Evolutionary conservation across 1,140 invertebrate species (phyloP), one percentile per base, ranked within the genome.

Genomic region (Liolophura sinensis): DNA sequence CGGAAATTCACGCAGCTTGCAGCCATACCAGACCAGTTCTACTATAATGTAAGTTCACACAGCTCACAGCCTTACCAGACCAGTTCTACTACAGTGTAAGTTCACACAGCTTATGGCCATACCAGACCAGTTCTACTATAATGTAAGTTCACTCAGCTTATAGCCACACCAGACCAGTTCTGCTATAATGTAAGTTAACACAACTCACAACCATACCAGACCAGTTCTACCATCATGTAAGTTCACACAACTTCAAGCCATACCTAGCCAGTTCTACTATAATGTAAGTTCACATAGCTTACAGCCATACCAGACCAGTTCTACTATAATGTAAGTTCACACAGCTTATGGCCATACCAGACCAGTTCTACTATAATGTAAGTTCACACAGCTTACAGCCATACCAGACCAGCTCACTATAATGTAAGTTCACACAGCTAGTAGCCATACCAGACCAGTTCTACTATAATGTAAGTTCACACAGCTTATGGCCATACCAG

Each of bases 11-110:
- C 67, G 6, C 73, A 81, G 56, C 67, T 84, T 12, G 63, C 78
- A 12, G 70, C 71, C 16, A 82, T 82, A n/a, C 78, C 81, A n/a
- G 79, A 80, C 46, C 80, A 83, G 60, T 83, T 84, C 64, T 82
- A 82, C 60, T 83, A 82, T 60, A 79, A 84, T 75, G 80, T 83
- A 71, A 73, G 76, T 73, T 22, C 1, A 31, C 3, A 40, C 73
- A 81, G 56, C 68, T 84, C 12, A 65, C 78, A 12, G 70, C 71
- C 16, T 82, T 82, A n/a, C 78, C 81, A n/a, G 79, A 80, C 46
- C 80, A 83, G 60, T 83, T 84, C 66, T 82, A 82, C 60, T 83
- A 82, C 58, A 79, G 83, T 75, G 80, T 83, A 71, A 73, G 76
- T 5, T 40, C 31, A 40, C 31, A 40, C 31, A 40, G 31, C 31